Conservation (phyloP, 2,113 vertebrate species). For the Pogona vitticeps region DNA sequence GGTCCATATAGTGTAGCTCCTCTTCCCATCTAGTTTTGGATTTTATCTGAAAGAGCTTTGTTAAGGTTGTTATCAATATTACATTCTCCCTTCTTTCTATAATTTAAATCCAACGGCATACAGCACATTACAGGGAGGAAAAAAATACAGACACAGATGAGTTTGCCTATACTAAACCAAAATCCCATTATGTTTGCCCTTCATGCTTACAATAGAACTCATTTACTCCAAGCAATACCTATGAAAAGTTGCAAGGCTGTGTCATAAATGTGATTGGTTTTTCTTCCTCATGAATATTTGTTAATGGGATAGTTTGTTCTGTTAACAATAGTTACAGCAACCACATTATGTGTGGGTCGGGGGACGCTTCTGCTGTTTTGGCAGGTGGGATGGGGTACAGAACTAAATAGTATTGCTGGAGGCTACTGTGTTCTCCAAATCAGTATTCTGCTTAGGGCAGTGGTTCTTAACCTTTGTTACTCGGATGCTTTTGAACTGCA, state of each 20-base stretch:
- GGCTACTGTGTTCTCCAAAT: background rate
- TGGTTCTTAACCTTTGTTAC: too few species aligned
- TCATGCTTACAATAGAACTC: slow-evolving; percentile 58
- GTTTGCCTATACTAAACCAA: slow-evolving; percentile 45
- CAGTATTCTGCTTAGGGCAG: too few species aligned
- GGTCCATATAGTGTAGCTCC: slow-evolving; percentile 26
- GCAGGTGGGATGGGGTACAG: background rate
- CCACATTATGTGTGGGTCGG: background rate
- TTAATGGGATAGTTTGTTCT: slow-evolving; percentile 43
- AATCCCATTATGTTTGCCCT: slow-evolving; percentile 61
- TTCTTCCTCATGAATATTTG: slow-evolving; percentile 37
- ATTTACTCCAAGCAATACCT: slow-evolving; percentile 54
- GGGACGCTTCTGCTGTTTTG: background rate
- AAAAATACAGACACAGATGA: background rate
- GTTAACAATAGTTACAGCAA: slow-evolving; percentile 54
- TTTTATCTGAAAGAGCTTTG: slow-evolving; percentile 30
- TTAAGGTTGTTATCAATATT: slow-evolving; percentile 37
- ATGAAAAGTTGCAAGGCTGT: slow-evolving; percentile 34
- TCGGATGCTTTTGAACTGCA: too few species aligned
- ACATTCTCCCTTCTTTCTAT: slow-evolving; percentile 18
- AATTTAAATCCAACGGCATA: slow-evolving; percentile 33
- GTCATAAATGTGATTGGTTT: background rate
- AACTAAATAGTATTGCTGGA: background rate
- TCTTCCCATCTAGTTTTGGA: slow-evolving; percentile 6
- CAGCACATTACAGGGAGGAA: slow-evolving; percentile 17